phyloP scores from a whole-genome alignment of 2,888 invertebrate species.

The Girardia tigrina region DNA sequence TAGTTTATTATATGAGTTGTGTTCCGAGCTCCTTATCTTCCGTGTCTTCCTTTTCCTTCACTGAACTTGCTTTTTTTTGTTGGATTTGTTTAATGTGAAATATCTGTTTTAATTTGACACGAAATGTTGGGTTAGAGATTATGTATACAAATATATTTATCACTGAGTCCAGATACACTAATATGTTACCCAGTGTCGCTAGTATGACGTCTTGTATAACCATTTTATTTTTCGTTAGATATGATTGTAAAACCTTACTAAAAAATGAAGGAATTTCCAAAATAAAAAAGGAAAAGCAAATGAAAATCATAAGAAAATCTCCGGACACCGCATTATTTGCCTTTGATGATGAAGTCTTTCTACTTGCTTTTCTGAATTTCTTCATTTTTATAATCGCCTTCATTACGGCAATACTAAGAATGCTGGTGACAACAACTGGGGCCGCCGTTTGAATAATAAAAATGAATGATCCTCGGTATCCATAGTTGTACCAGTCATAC shows the following conservation, averaged over 20 bases:
- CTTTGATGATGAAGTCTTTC: not conserved
- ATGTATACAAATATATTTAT: not conserved
- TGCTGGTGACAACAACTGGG: not conserved
- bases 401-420: not conserved
- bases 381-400: not conserved
- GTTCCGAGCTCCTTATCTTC: no score
- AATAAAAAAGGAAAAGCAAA: not conserved
- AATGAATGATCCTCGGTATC: not conserved
- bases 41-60: no score
- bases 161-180: not conserved
- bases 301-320: constrained; percentile 12
- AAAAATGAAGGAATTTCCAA: constrained; percentile 9
- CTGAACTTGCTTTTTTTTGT: no score
- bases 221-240: not conserved
- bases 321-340: not conserved
- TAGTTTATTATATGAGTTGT: no score
- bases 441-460: not conserved
- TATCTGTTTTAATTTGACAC: not conserved
- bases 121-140: not conserved
- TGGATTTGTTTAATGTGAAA: not conserved
- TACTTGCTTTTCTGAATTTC: not conserved
- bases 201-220: not conserved
- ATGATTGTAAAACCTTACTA: not conserved
- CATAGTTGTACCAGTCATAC: not conserved
- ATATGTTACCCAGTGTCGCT: not conserved